A percentile compares a stretch with the other conserved stretches of the same genome.
Conservation (phyloP, 2,797 vertebrate species). For the Sciurus carolinensis region DNA sequence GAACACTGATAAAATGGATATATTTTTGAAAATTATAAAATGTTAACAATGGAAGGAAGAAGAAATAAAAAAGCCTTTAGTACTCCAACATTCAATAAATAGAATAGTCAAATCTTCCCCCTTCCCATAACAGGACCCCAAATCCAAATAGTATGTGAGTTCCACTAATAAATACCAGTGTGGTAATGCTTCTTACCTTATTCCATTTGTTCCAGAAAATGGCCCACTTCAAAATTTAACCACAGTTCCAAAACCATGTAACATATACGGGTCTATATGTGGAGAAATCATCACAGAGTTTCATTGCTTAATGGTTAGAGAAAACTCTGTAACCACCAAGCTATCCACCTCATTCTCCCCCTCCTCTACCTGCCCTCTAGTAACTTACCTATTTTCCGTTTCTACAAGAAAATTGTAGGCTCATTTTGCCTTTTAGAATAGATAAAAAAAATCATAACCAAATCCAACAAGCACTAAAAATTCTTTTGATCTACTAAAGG, state of each 20-base stretch:
- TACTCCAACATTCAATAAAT: background rate
- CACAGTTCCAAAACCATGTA: background rate
- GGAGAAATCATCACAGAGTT: no score
- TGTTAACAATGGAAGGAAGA: background rate
- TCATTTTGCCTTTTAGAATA: constrained; percentile 9
- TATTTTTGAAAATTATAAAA: background rate
- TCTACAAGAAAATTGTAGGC: background rate
- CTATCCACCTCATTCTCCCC: no score
- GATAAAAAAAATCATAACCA: constrained; percentile 4
- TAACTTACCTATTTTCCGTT: no score
- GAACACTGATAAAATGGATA: background rate
- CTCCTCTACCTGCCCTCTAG: no score
- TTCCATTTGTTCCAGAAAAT: background rate
- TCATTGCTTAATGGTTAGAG: no score
- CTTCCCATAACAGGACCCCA: background rate
- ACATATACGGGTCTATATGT: no score
- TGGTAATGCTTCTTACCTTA: background rate
- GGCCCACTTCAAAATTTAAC: background rate
- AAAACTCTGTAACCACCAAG: no score
- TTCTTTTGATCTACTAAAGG: background rate
- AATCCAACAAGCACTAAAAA: background rate
- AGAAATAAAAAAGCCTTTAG: background rate
- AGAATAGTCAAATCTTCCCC: background rate
- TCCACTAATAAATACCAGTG: background rate
- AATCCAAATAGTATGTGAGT: background rate